Percentiles rank a stretch among this genome's conserved stretches.
Evolutionary conservation across 30 jellyfish, hydroid and myxozoan species (phyloP).

Genomic region (Cassiopea andromeda): DNA sequence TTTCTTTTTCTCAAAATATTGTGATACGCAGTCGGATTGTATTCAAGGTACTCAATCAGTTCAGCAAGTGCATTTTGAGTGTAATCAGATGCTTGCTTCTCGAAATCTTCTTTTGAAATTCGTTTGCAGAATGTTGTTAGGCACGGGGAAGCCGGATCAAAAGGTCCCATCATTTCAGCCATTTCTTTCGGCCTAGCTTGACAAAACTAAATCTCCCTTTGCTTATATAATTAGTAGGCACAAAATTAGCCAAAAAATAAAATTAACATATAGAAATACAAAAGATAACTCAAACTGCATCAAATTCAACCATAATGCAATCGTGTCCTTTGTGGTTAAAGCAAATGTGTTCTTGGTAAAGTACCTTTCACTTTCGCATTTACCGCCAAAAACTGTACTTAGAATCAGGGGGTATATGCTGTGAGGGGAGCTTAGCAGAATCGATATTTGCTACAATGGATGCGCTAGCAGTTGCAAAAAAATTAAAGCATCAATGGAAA

Average conservation of each 20-base stretch:
- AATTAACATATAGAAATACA: too few species aligned
- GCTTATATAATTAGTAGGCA: neutral
- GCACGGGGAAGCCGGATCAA: slow-evolving; percentile 91
- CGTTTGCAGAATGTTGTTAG: slow-evolving; percentile 82
- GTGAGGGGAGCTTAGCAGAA: too few species aligned
- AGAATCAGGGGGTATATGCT: neutral
- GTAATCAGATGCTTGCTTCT: slow-evolving; percentile 60
- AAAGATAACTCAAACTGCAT: too few species aligned
- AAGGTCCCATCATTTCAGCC: slow-evolving; percentile 88
- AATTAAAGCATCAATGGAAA: too few species aligned
- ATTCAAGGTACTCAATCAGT: slow-evolving; percentile 72
- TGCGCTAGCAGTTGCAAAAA: too few species aligned
- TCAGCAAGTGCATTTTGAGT: slow-evolving; percentile 82
- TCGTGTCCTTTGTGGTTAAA: too few species aligned
- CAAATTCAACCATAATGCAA: too few species aligned
- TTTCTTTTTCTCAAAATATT: slow-evolving; percentile 78
- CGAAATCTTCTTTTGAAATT: slow-evolving; percentile 61
- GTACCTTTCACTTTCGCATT: neutral
- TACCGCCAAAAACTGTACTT: slow-evolving; percentile 5
- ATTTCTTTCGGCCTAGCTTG: slow-evolving; percentile 8
- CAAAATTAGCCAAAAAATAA: too few species aligned
- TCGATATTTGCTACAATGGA: too few species aligned
- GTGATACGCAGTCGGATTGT: slow-evolving; percentile 91
- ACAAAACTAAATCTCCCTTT: neutral
- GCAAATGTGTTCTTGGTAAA: too few species aligned